Percentiles rank a stretch among this genome's conserved stretches.
phyloP scores from a whole-genome alignment of 2,113 vertebrate species.

The Desmodus rotundus region DNA sequence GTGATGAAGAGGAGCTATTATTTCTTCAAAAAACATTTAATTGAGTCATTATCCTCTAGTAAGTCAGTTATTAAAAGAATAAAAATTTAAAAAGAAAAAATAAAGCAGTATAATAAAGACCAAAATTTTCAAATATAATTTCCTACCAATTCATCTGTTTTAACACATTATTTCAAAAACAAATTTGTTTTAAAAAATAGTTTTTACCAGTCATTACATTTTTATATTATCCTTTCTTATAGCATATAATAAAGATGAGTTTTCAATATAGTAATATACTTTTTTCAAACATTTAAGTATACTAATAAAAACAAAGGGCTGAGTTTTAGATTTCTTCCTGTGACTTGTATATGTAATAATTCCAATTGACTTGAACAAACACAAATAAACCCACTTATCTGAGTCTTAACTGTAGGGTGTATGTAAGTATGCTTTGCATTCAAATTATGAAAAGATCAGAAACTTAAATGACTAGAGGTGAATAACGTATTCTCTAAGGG shows the following conservation, averaged over 20 bases:
- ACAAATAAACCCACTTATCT: conserved; percentile 42
- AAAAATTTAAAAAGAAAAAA: not conserved
- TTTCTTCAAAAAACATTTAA: not conserved
- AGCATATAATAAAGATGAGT: not conserved
- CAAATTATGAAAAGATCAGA: conserved; percentile 49
- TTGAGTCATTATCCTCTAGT: not conserved
- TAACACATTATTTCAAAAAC: not conserved
- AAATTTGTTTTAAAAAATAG: not conserved
- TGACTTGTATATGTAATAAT: conserved; percentile 33
- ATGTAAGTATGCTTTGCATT: conserved; percentile 62
- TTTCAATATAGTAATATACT: not conserved
- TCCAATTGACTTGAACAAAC: not conserved
- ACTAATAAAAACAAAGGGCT: not conserved
- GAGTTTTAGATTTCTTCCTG: not conserved
- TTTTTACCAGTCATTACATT: not conserved
- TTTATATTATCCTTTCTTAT: not conserved
- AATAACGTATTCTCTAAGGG: conserved; percentile 13
- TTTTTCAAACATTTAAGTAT: not conserved
- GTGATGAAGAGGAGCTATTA: not conserved
- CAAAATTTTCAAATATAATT: not conserved
- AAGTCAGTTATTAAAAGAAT: not conserved
- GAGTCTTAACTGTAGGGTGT: conserved; percentile 36
- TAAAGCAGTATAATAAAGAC: not conserved
- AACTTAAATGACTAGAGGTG: not conserved
- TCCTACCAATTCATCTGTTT: not conserved